Conservation (phyloP, 2,113 vertebrate genomes). For the Syngnathus scovelli region DNA sequence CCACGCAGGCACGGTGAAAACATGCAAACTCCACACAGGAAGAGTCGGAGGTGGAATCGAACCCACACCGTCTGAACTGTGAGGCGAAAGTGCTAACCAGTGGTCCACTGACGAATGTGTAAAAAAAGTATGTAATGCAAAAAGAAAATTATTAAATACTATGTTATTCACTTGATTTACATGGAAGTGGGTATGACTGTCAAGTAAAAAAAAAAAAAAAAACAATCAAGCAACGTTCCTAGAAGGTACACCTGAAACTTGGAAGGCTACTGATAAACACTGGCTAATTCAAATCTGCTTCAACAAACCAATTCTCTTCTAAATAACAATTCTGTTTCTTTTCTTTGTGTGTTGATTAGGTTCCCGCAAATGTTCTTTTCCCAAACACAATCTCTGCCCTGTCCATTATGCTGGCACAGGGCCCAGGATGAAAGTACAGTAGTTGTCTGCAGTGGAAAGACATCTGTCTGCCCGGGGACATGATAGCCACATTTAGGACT, state of each 20-base stretch:
- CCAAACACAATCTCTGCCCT: constrained; percentile 31
- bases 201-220: constrained; percentile 32
- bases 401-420: constrained; percentile 17
- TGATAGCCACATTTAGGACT: constrained; percentile 26
- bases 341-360: constrained; percentile 15
- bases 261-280: constrained; percentile 38
- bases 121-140: too few species aligned
- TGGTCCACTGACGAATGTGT: too few species aligned
- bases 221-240: constrained; percentile 23
- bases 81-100: too few species aligned
- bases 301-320: constrained; percentile 32
- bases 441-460: constrained; percentile 42
- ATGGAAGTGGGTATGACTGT: constrained; percentile 12
- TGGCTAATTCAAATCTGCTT: constrained; percentile 30
- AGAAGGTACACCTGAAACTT: constrained; percentile 29
- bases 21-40: too few species aligned
- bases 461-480: constrained; percentile 33
- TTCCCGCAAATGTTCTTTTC: constrained; percentile 36
- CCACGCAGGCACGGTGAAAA: too few species aligned
- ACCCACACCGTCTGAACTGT: too few species aligned
- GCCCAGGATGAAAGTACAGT: constrained; percentile 25
- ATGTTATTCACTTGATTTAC: background rate
- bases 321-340: constrained; percentile 24
- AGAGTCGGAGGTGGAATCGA: too few species aligned
- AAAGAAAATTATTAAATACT: background rate